Conservation (phyloP, 2,888 invertebrate genomes). For the Aphodius granarius region DNA sequence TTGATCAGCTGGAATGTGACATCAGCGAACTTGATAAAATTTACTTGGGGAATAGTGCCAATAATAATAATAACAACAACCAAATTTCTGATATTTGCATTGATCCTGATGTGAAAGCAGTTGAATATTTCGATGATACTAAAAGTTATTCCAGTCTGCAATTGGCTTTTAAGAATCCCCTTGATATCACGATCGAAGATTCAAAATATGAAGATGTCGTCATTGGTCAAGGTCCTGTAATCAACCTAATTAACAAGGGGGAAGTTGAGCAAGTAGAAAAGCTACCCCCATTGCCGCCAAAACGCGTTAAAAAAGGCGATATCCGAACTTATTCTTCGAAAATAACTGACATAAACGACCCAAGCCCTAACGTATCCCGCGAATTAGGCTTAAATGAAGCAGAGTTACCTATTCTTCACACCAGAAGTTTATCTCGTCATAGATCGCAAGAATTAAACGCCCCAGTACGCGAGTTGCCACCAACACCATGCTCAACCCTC, state of each 20-base stretch:
- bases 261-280: conserved; percentile 58
- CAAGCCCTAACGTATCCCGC: conserved; percentile 17
- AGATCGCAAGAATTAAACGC: conserved; percentile 47
- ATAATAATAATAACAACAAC: not conserved
- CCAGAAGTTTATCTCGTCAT: conserved; percentile 43
- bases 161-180: conserved; percentile 82
- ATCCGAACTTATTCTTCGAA: conserved; percentile 31
- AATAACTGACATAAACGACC: conserved; percentile 50
- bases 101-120: conserved; percentile 20
- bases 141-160: conserved; percentile 84
- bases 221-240: conserved; percentile 53
- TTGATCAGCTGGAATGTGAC: conserved; percentile 29
- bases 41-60: conserved; percentile 70
- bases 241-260: conserved; percentile 51
- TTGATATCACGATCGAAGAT: conserved; percentile 42
- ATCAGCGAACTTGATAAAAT: conserved; percentile 72
- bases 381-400: conserved; percentile 4
- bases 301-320: conserved; percentile 65
- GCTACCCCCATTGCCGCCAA: conserved; percentile 80
- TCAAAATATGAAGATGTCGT: conserved; percentile 62
- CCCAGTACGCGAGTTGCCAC: conserved; percentile 62
- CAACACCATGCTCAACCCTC: conserved; percentile 54
- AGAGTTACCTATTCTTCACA: conserved; percentile 39
- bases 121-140: conserved; percentile 68
- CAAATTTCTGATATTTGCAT: not conserved